Evolutionary conservation across 2,113 vertebrate species (phyloP).

Genomic region (Pogonocichla stellata): DNA sequence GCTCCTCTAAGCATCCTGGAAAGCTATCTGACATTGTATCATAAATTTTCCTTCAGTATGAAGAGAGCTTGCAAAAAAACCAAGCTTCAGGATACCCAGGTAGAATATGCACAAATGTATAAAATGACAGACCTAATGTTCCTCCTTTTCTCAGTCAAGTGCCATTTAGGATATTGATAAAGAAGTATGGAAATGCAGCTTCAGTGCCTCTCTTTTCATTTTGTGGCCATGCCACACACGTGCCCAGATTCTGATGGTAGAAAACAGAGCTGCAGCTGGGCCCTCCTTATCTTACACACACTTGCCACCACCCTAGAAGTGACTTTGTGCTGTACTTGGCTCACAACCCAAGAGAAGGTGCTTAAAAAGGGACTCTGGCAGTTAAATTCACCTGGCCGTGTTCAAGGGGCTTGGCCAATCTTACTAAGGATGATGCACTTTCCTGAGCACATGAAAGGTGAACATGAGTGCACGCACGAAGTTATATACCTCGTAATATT

Average conservation of each 20-base stretch:
- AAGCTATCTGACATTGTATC: not conserved
- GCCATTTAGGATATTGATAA: not conserved
- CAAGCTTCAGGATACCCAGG: not conserved
- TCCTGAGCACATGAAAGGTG: not conserved
- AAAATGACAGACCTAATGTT: not conserved
- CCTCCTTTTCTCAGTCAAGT: not conserved
- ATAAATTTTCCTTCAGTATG: not conserved
- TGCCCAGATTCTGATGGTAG: not conserved
- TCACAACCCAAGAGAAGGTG: not conserved
- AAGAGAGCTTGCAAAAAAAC: not conserved
- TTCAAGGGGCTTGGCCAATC: not conserved
- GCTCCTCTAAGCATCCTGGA: not conserved
- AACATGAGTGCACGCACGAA: not conserved
- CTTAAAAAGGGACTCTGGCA: not conserved
- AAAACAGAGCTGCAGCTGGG: not conserved
- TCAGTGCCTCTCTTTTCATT: not conserved
- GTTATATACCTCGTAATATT: not conserved
- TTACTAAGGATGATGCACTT: not conserved
- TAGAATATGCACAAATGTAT: not conserved
- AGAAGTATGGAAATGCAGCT: not conserved
- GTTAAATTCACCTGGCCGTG: not conserved
- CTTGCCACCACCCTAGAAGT: accelerated
- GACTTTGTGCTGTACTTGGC: not conserved
- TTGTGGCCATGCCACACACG: not conserved
- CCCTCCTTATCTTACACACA: not conserved